phyloP scores from a whole-genome alignment of 1,140 invertebrate species.

The Drosophila nasuta region DNA sequence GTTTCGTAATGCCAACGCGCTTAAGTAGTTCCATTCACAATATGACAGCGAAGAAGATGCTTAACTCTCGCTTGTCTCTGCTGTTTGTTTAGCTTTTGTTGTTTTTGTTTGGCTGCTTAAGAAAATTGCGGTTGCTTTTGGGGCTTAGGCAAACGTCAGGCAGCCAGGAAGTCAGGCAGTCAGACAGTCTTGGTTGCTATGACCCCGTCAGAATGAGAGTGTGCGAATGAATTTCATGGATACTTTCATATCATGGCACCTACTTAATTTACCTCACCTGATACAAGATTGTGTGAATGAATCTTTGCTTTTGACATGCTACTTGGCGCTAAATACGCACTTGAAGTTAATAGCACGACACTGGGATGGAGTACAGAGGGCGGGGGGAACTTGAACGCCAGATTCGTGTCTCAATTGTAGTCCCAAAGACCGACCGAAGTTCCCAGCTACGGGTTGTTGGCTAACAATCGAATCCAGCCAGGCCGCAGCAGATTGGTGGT shows the following conservation, averaged over 20 bases:
- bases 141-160: conserved; percentile 35
- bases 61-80: conserved; percentile 4
- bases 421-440: conserved; percentile 10
- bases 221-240: conserved; percentile 63
- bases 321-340: conserved; percentile 69
- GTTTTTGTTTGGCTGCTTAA: conserved; percentile 68
- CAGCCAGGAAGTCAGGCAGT: neutral
- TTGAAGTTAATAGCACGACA: conserved; percentile 45
- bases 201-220: conserved; percentile 3
- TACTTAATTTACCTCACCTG: conserved; percentile 72
- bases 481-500: conserved; percentile 42
- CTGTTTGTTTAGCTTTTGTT: conserved; percentile 37
- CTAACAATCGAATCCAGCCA: conserved; percentile 17
- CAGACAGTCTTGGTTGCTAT: conserved; percentile 28
- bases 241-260: conserved; percentile 67
- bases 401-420: conserved; percentile 4
- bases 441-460: conserved; percentile 22
- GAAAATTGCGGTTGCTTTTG: conserved; percentile 71
- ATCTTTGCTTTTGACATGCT: conserved; percentile 78
- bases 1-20: conserved; percentile 56
- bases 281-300: conserved; percentile 55
- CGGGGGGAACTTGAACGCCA: neutral
- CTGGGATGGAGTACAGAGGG: neutral
- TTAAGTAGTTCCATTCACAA: conserved; percentile 65
- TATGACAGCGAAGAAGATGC: conserved; percentile 22